Evolutionary conservation across 2,888 invertebrate species (phyloP).

Genomic region (Pachydiplax longipennis): DNA sequence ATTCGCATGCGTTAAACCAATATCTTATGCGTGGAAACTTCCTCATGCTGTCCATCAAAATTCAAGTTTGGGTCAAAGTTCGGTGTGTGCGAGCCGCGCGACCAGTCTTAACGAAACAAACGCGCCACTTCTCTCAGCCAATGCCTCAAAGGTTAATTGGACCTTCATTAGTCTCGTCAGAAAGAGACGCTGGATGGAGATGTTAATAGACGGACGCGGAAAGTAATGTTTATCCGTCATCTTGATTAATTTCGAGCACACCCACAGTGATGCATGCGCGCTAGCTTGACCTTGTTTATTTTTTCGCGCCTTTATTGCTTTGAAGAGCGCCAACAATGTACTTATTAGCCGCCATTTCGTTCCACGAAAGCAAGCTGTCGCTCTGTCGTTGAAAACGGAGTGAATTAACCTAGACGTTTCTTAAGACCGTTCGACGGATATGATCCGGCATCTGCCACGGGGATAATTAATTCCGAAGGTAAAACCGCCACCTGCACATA

Average conservation of each 20-base stretch:
- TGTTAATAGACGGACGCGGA: conserved; percentile 2
- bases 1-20: background rate
- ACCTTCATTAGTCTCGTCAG: conserved; percentile 14
- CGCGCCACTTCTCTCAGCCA: background rate
- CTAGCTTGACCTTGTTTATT: background rate
- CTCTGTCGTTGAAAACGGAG: background rate
- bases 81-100: background rate
- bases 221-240: background rate
- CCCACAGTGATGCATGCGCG: background rate
- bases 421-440: background rate
- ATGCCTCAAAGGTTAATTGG: background rate
- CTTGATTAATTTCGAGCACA: conserved; percentile 10
- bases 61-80: too few relatives aligned
- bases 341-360: background rate
- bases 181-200: conserved; percentile 18
- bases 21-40: too few relatives aligned
- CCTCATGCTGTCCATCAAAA: too few relatives aligned
- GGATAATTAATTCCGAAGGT: background rate
- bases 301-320: background rate
- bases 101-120: background rate
- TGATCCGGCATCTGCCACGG: background rate
- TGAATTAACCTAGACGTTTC: background rate
- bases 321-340: background rate
- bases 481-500: background rate
- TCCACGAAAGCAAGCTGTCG: too few relatives aligned